A percentile compares a stretch with the other conserved stretches of the same genome.
phyloP scores from a whole-genome alignment of 2,113 vertebrate species.

The Crotalus helleri region DNA sequence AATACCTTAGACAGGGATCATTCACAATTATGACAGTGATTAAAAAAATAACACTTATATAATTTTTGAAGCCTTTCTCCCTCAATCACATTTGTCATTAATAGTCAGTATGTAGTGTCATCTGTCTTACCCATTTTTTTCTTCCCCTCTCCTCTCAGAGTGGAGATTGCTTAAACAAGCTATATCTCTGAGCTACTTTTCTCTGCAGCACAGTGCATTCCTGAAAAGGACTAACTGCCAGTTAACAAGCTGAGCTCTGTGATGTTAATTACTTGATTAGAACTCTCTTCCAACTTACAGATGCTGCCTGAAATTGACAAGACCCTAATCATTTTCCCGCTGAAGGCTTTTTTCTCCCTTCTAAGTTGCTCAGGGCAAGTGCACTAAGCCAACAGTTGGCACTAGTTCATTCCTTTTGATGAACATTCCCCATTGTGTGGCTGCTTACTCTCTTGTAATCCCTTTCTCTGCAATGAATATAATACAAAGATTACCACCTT shows the following conservation, averaged over 20 bases:
- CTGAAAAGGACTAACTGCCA: not conserved
- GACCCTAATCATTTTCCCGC: not conserved
- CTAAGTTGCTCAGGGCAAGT: not conserved
- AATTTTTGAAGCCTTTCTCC: not conserved
- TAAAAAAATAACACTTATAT: not conserved
- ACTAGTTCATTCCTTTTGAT: not conserved
- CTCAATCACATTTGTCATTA: not conserved
- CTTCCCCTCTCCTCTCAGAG: not conserved
- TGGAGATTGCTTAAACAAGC: not conserved
- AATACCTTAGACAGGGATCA: not conserved
- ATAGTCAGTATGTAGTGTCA: not conserved
- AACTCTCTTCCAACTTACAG: not conserved
- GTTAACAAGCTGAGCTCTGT: not conserved
- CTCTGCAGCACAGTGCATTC: not conserved
- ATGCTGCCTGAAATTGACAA: not conserved
- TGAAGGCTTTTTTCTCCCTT: not conserved
- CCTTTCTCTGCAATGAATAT: not conserved
- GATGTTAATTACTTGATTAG: not conserved
- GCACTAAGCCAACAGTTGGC: not conserved
- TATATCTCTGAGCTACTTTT: not conserved
- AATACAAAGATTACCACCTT: not conserved
- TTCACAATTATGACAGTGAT: not conserved
- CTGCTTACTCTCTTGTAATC: not conserved
- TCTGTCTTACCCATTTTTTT: not conserved
- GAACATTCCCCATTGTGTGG: not conserved